These are phyloP conservation scores for Teleiodes luculella DNA, from an alignment of 2,888 invertebrate genomes.

Conservation along the genomic window DNA sequence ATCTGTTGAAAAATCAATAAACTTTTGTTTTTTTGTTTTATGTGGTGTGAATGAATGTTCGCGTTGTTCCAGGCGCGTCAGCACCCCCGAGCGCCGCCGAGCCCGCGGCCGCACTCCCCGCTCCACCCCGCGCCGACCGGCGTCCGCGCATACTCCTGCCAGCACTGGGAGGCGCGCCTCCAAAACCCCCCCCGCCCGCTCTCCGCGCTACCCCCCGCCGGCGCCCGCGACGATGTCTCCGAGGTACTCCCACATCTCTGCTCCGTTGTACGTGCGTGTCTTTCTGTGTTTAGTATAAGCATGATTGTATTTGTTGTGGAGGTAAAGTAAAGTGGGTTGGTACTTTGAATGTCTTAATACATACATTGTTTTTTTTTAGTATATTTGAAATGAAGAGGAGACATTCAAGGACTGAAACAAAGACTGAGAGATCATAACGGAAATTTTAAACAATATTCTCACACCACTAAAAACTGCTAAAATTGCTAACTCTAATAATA, in stretches of 20 bases:
- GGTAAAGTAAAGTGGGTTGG: slow-evolving; percentile 6
- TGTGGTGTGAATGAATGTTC: no score
- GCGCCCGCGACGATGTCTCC: slow-evolving; percentile 70
- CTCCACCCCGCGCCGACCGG: slow-evolving; percentile 76
- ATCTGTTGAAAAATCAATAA: no score
- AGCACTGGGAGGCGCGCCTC: slow-evolving; percentile 79
- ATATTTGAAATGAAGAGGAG: no score
- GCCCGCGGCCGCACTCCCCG: slow-evolving; percentile 72
- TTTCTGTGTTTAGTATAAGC: slow-evolving; percentile 42
- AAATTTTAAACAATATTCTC: no score
- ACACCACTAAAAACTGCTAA: no score
- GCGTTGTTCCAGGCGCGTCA: slow-evolving; percentile 80
- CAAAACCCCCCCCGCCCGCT: slow-evolving; percentile 69
- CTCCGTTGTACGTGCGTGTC: slow-evolving; percentile 43
- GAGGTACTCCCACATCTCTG: slow-evolving; percentile 60
- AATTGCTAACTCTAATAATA: no score
- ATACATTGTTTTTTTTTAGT: no score
- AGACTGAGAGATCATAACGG: no score
- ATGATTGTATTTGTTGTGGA: slow-evolving; percentile 36
- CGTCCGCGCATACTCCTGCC: slow-evolving; percentile 80
- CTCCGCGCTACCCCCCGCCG: slow-evolving; percentile 71
- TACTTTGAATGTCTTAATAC: no score
- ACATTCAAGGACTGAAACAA: no score
- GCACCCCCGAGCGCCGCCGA: slow-evolving; percentile 74
- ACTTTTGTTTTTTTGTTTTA: no score